phyloP scores from a whole-genome alignment of 2,113 vertebrate species.

The Heptranchias perlo region DNA sequence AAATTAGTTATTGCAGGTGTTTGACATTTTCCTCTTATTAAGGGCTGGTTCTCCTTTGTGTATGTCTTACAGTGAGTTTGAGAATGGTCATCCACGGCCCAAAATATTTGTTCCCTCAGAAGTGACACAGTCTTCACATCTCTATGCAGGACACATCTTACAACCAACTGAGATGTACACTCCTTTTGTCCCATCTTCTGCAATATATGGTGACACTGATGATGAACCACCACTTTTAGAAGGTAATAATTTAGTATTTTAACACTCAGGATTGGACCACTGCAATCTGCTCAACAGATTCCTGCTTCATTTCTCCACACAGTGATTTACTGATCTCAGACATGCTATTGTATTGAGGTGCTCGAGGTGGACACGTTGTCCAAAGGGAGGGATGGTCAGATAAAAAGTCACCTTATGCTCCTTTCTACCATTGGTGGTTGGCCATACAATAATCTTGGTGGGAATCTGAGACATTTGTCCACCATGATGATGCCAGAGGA shows the following conservation, averaged over 20 bases:
- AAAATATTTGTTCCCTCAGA: slow-evolving; percentile 42
- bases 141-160: slow-evolving; percentile 57
- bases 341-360: not conserved
- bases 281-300: not conserved
- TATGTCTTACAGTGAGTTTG: slow-evolving; percentile 3
- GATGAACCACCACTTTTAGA: slow-evolving; percentile 78
- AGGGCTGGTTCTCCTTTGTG: not conserved
- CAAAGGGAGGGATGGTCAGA: not conserved
- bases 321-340: not conserved
- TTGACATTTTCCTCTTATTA: not conserved
- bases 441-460: not conserved
- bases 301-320: not conserved
- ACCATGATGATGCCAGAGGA: too few species aligned
- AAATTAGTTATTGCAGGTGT: not conserved
- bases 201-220: slow-evolving; percentile 53
- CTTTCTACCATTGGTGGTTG: not conserved
- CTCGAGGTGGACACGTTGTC: not conserved
- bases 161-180: slow-evolving; percentile 49
- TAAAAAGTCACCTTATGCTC: not conserved
- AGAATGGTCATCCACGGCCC: not conserved
- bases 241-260: slow-evolving; percentile 54
- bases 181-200: slow-evolving; percentile 43
- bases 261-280: not conserved
- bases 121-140: slow-evolving; percentile 43
- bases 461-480: not conserved